Base-by-base conservation (phyloP, 1,140 invertebrate species). In the Macrobrachium rosenbergii region DNA sequence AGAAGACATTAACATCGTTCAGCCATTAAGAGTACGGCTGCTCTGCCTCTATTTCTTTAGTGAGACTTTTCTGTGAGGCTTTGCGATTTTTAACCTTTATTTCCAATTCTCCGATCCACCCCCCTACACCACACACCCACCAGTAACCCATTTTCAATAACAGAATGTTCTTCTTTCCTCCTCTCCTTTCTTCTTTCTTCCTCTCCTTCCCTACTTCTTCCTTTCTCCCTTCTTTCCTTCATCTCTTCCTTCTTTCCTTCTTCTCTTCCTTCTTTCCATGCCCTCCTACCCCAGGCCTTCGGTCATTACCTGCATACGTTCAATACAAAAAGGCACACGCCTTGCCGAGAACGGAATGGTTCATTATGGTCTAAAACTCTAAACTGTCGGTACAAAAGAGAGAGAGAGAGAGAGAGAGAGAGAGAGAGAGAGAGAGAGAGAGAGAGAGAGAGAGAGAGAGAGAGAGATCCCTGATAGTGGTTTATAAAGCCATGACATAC, bases 361-460 rank as follows among this genome's bases (percentile, higher is more conserved):
- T 52, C 12, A 12, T 52, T 2, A 8, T 52, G 52, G 52, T 52
- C 21, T 58, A n/a, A n/a, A n/a, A n/a, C n/a, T n/a, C n/a, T n/a
- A 52, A 78, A 78, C n/a, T 43, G 10, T 23, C 10, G 21, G 28
- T 28, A 11, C 6, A 17, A 77, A n/a, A 45, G 75, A 77, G 37
- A 76, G 72, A 67, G 63, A 67, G 63, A 67, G 73, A 75, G 73
- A 75, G 73, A 75, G 73, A 75, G 73, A 75, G 77, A 79, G 19
- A 79, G 80, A 67, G 21, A 82, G 77, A 69, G 80, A n/a, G 14
- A 58, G 12, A 28, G 43, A 59, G n/a, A 45, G 28, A 45, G 62
- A 69, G 62, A 28, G 62, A 82, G 14, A 37, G 59, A 63, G 60
- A 63, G n/a, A 45, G 28, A 45, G 62, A 69, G 62, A 28, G 62